Conservation (phyloP, 2,888 invertebrate genomes). For the Platynereis dumerilii region DNA sequence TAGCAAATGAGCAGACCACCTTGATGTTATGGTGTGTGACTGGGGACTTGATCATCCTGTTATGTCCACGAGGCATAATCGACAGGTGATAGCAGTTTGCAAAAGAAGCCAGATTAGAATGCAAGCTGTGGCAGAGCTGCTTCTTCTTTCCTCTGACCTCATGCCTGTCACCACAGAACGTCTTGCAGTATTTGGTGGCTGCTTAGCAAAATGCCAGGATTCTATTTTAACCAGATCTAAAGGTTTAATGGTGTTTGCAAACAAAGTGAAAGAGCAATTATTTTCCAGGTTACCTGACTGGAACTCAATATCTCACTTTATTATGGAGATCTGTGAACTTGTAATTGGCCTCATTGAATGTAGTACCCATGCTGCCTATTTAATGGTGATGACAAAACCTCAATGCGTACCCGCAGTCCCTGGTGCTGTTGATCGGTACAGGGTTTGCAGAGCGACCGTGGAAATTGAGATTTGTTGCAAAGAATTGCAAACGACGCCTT, state of each 20-base stretch:
- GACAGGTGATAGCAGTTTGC: constrained; percentile 49
- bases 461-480: constrained; percentile 55
- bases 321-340: constrained; percentile 50
- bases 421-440: constrained; percentile 55
- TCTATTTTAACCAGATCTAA: constrained; percentile 45
- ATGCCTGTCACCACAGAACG: constrained; percentile 54
- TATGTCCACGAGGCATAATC: constrained; percentile 44
- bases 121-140: constrained; percentile 58
- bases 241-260: constrained; percentile 44
- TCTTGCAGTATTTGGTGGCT: constrained; percentile 36
- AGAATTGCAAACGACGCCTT: constrained; percentile 45
- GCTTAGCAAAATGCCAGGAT: constrained; percentile 44
- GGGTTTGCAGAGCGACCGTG: constrained; percentile 51
- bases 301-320: constrained; percentile 45
- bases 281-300: constrained; percentile 40
- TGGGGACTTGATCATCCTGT: constrained; percentile 26
- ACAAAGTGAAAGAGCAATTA: constrained; percentile 44
- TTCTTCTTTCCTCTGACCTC: constrained; percentile 55
- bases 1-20: neutral
- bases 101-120: constrained; percentile 54
- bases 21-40: constrained; percentile 40
- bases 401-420: constrained; percentile 43
- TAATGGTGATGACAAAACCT: constrained; percentile 44
- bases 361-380: constrained; percentile 55
- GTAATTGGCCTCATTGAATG: constrained; percentile 54